Conservation (phyloP, 2,113 vertebrate species). For the Tachuris rubrigastra region DNA sequence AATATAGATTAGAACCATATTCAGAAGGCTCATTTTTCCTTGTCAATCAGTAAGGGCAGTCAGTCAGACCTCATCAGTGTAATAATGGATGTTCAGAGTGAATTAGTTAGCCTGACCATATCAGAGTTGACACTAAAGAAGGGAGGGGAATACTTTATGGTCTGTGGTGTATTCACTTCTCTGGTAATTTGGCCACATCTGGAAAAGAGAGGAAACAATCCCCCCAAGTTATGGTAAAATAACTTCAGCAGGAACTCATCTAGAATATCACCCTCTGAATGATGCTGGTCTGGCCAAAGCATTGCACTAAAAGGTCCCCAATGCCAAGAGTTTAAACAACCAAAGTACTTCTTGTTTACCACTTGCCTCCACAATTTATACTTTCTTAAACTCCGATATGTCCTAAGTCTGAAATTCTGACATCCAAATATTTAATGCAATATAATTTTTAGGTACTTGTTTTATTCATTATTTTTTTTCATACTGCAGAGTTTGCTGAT, state of each 20-base stretch:
- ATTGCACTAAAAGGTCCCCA: background rate
- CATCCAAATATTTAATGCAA: background rate
- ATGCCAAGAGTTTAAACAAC: background rate
- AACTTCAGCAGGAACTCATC: background rate
- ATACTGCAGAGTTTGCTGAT: background rate
- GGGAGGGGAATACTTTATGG: conserved; percentile 21
- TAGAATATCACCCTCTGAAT: background rate
- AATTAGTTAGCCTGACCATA: conserved; percentile 58
- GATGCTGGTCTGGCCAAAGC: background rate
- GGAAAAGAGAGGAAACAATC: background rate
- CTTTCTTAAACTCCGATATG: background rate
- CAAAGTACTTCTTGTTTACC: background rate
- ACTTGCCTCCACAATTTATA: background rate
- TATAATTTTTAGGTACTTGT: background rate
- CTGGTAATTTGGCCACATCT: conserved; percentile 12
- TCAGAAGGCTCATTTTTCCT: conserved; percentile 57
- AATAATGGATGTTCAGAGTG: conserved; percentile 59
- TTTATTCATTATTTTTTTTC: background rate
- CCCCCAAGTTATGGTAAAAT: background rate
- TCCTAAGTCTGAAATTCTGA: background rate
- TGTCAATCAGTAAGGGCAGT: conserved; percentile 64
- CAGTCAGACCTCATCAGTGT: conserved; percentile 66
- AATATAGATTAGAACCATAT: conserved; percentile 42
- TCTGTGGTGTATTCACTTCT: background rate
- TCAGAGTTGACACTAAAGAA: conserved; percentile 45